These are phyloP conservation scores for Catharus ustulatus DNA, from an alignment of 2,797 vertebrate species.

Conservation along the genomic window DNA sequence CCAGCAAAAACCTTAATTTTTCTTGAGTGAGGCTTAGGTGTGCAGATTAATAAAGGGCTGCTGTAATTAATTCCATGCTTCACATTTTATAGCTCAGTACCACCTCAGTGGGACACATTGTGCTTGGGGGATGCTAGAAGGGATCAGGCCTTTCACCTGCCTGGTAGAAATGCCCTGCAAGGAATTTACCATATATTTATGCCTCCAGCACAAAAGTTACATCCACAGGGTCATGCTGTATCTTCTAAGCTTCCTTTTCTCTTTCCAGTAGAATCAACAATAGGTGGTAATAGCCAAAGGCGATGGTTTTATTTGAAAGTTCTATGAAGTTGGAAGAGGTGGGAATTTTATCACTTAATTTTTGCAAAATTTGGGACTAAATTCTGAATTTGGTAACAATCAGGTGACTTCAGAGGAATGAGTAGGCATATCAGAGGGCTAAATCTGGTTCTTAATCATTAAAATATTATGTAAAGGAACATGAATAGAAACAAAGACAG, in stretches of 20 bases:
- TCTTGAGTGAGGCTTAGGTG: background rate
- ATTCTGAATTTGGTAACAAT: background rate
- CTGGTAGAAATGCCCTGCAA: background rate
- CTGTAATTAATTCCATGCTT: background rate
- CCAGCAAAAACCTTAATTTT: background rate
- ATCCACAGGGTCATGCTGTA: background rate
- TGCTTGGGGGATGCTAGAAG: background rate
- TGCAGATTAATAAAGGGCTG: background rate
- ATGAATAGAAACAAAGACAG: conserved; percentile 70
- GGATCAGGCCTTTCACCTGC: background rate
- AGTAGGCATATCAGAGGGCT: conserved; percentile 35
- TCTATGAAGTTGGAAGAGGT: background rate
- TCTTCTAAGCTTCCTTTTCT: background rate
- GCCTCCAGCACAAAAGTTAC: background rate
- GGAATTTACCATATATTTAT: background rate
- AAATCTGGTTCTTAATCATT: conserved; percentile 63
- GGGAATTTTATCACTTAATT: background rate
- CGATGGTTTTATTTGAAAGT: background rate
- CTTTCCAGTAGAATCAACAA: background rate
- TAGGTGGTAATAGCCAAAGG: background rate
- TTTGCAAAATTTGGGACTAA: background rate
- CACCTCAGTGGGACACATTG: background rate
- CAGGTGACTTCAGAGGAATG: conserved; percentile 1
- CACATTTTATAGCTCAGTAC: fast-evolving
- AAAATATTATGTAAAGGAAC: conserved; percentile 73